phyloP scores from a whole-genome alignment of 2,888 invertebrate species.

The Dryobotodes eremita region DNA sequence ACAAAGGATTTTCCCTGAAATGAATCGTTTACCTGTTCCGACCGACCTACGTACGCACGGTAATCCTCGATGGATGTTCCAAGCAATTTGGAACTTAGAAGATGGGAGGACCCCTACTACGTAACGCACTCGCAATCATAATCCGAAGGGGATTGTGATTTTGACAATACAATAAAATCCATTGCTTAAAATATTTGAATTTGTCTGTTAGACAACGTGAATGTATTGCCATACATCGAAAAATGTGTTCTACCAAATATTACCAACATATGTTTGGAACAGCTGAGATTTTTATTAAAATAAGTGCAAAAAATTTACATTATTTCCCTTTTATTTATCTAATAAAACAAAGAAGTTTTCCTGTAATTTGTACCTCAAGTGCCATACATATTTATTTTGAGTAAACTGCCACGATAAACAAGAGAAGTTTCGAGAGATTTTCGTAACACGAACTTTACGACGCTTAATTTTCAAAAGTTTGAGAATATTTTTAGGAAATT shows the following conservation, averaged over 20 bases:
- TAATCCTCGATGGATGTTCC: constrained; percentile 63
- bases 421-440: neutral
- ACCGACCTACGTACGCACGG: constrained; percentile 38
- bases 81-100: constrained; percentile 54
- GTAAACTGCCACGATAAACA: neutral
- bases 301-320: neutral
- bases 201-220: neutral
- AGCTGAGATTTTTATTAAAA: too few species aligned
- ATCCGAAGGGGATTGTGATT: constrained; percentile 1
- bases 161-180: neutral
- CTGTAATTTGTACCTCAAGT: neutral
- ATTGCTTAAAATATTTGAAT: neutral
- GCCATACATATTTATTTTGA: neutral
- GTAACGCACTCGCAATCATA: neutral
- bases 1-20: constrained; percentile 75
- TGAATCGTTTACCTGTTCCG: constrained; percentile 74
- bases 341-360: neutral
- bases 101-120: constrained; percentile 23
- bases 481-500: neutral
- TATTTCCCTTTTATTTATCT: neutral
- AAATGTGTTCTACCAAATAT: neutral
- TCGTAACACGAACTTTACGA: neutral
- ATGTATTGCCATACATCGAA: neutral
- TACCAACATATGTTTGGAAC: neutral
- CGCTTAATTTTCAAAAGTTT: neutral